A percentile compares a stretch with the other conserved stretches of the same genome.
Evolutionary conservation across 2,797 vertebrate species (phyloP).

Genomic region (Spondyliosoma cantharus): DNA sequence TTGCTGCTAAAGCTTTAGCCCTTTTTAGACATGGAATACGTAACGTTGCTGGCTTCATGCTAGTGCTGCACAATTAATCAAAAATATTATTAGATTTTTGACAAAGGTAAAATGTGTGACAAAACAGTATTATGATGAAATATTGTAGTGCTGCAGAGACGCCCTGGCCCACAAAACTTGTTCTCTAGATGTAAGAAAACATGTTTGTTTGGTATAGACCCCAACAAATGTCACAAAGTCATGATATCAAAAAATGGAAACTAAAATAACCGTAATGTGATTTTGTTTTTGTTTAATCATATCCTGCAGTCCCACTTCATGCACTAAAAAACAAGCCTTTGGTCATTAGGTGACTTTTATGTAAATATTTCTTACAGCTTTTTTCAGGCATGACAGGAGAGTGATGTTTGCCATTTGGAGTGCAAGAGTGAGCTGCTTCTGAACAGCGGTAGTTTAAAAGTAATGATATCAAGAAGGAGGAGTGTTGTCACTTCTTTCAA

Average conservation of each 20-base stretch:
- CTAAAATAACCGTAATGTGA: too few species aligned
- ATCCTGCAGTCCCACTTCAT: neutral
- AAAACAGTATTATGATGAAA: too few species aligned
- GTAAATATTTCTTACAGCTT: neutral
- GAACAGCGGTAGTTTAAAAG: neutral
- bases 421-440: neutral
- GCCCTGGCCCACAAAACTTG: too few species aligned
- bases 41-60: neutral
- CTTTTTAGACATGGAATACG: neutral
- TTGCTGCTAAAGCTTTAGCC: slow-evolving; percentile 11
- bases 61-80: too few species aligned
- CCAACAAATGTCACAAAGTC: too few species aligned
- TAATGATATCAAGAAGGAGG: slow-evolving; percentile 1
- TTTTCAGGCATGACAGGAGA: neutral
- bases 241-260: too few species aligned
- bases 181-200: too few species aligned
- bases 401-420: neutral
- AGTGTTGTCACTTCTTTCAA: neutral
- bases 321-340: neutral
- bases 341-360: neutral
- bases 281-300: too few species aligned
- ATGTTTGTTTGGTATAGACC: too few species aligned
- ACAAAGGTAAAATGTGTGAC: too few species aligned
- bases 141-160: too few species aligned
- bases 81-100: too few species aligned